Evolutionary conservation across 2,797 vertebrate genomes (phyloP), one percentile per base, ranked within the genome.

Genomic region (Thunnus albacares): DNA sequence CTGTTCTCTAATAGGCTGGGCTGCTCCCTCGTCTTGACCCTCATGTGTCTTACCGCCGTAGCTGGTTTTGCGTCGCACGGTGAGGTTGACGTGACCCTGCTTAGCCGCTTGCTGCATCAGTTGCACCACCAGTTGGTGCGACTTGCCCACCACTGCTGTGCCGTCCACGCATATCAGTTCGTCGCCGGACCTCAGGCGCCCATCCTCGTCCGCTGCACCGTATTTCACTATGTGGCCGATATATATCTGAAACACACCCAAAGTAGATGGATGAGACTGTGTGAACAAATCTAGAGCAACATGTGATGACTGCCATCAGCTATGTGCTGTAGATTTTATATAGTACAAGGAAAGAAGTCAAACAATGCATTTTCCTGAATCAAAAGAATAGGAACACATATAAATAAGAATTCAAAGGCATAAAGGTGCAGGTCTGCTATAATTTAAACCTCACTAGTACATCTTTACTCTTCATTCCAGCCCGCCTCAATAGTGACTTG

Each of bases 21-120:
- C 51, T 43, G 66, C 41, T 47, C 17, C n/a, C 24, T 49, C 8
- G 2, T 73, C 35, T 24, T 2, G 0, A 63, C 53, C 24, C 2
- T 17, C 17, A 18, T 15, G 14, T 20, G 63, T 33, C 95, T 90
- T 93, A 99, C 98, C 97, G 63, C 96, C 93, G 83, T 97, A 98
- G 83, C 93, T 96, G 79, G 96, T 97, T 96, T 99, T 99, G 86
- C 98, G 98, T 74, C 98, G 95, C 85, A 99, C 97, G 0, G 97
- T 99, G 90, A 99, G 96, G 89, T 99, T 99, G 91, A 99, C 98
- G 0, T 99, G 98, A 55, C 98, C 98, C 92, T 99, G 98, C 73
- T 99, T 99, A 91, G 98, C 98, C 0, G 98, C 98, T 93, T 99
- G 98, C 87, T 99, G 98, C 98, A 99, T 99, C 81, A 99, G 97